Evolutionary conservation across 1,140 invertebrate species (phyloP).

Genomic region (Daktulosphaira vitifoliae): DNA sequence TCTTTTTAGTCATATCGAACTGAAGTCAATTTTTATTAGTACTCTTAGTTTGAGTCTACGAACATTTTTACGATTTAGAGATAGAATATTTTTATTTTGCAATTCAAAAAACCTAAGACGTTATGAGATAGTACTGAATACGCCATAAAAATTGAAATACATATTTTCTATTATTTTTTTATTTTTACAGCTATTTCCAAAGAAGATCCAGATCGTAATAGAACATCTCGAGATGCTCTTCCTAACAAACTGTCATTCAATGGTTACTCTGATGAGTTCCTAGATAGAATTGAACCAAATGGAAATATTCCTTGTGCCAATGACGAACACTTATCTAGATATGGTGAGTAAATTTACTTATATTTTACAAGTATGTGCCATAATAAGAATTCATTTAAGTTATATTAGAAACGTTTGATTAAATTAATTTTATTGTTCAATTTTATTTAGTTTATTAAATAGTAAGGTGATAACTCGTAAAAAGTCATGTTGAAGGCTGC

Average conservation of each 20-base stretch:
- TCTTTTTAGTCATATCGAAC: not conserved
- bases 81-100: not conserved
- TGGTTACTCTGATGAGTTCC: constrained; percentile 82
- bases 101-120: constrained; percentile 7
- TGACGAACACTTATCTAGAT: constrained; percentile 39
- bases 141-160: no score
- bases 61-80: constrained; percentile 10
- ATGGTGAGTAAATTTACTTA: constrained; percentile 8
- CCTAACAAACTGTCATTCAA: constrained; percentile 61
- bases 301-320: constrained; percentile 42
- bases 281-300: constrained; percentile 80
- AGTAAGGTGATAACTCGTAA: no score
- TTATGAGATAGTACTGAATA: no score
- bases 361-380: no score
- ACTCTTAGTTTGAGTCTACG: not conserved
- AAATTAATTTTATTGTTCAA: no score
- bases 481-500: no score
- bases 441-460: no score
- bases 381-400: no score
- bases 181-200: constrained; percentile 60
- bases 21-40: not conserved
- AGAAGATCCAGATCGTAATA: constrained; percentile 58
- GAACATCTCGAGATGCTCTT: constrained; percentile 41
- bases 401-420: no score
- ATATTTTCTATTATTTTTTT: constrained; percentile 37